Base-by-base conservation (phyloP, 2,797 vertebrate species). In the Myotis vivesi region DNA sequence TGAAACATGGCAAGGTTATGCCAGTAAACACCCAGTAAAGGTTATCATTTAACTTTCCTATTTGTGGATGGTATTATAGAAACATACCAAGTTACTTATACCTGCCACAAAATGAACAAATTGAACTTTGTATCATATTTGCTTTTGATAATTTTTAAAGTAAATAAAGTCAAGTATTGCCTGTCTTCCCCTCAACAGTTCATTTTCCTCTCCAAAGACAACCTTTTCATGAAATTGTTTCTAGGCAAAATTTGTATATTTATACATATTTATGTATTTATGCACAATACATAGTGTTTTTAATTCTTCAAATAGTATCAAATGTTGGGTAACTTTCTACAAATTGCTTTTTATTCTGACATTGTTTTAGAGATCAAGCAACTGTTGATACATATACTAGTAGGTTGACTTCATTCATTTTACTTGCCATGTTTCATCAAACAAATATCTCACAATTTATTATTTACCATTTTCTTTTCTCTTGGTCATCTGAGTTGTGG, bases 111-210 rank as follows among this genome's bases (percentile, higher is more conserved):
- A 92, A 44, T 69, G 49, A 82, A 83, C 17, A 95, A 77, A 53
- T 75, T 77, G 87, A 73, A 72, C 13, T 49, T 69, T 77, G 13
- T 62, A 49, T 77, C 23, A 28, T 87, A 57, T 69, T 87, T 79
- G 4, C n/a, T 46, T 82, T 86, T 38, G 17, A 69, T 86, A 49
- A 85, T 46, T 82, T 91, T 94, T 90, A 80, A 92, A 79, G 25
- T n/a, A 55, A 76, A 93, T n/a, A 55, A 76, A 93, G 10, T 91
- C 44, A 73, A 73, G 19, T 73, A n/a, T 83, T 19, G 88, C 41
- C 25, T 77, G 8, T 89, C 30, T 89, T 87, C 5, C 17, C 36
- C 6, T 86, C 22, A 82, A 17, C 15, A 8, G 6, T 51, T 85
- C n/a, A 38, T 86, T 92, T 76, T 89, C 11, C 11, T 55, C 19